phyloP scores from a whole-genome alignment of 2,113 vertebrate species.

The Lepus europaeus region DNA sequence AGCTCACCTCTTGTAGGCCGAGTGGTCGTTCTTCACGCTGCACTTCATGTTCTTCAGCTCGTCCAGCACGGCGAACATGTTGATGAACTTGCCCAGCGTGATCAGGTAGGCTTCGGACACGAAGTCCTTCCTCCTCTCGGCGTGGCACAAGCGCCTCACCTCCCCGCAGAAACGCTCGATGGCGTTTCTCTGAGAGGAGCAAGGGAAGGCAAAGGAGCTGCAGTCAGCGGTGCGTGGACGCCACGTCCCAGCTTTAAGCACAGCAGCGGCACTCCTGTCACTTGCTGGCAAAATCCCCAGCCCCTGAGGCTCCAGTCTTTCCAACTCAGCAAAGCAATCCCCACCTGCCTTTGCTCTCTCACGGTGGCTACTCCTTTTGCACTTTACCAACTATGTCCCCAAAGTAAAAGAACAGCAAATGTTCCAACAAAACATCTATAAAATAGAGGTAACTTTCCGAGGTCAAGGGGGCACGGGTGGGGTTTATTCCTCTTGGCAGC shows the following conservation, averaged over 20 bases:
- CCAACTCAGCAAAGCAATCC: neutral
- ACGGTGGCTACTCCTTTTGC: neutral
- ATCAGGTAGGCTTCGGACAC: constrained; percentile 98
- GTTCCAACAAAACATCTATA: neutral
- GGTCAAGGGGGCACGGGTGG: neutral
- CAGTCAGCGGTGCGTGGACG: rapidly evolving
- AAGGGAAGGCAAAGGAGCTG: neutral
- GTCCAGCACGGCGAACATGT: constrained; percentile 98
- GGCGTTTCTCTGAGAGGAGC: constrained; percentile 91
- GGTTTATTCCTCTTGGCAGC: neutral
- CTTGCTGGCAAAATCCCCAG: neutral
- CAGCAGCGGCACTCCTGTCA: neutral
- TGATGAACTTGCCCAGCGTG: constrained; percentile 98
- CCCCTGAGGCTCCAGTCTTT: too few species aligned
- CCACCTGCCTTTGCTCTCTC: neutral
- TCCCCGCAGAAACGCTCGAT: constrained; percentile 98
- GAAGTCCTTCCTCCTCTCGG: constrained; percentile 97
- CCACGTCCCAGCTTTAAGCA: rapidly evolving
- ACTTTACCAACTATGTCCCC: neutral
- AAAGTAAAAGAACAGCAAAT: neutral
- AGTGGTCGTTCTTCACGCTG: constrained; percentile 98
- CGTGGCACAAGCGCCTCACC: constrained; percentile 95
- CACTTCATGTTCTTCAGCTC: constrained; percentile 99
- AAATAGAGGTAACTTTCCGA: neutral
- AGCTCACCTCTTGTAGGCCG: constrained; percentile 95